Evolutionary conservation across 2,888 invertebrate species (phyloP).

Genomic region (Clistopyga incitator): DNA sequence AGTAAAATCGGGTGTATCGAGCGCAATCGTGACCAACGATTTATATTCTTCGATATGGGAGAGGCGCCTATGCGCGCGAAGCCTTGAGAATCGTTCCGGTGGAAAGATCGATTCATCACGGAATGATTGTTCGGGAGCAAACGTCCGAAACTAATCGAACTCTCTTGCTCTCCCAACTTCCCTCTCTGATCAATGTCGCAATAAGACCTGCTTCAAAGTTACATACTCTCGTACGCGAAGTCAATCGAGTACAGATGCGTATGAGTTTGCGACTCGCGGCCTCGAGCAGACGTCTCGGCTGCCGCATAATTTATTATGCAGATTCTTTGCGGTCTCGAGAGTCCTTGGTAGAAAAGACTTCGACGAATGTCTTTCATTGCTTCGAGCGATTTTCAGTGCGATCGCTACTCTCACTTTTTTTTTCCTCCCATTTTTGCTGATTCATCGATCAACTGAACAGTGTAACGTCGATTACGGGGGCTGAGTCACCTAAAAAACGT

Average conservation of each 20-base stretch:
- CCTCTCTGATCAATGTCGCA: constrained; percentile 29
- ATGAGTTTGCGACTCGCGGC: constrained; percentile 16
- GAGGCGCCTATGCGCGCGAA: constrained; percentile 26
- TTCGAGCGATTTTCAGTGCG: not conserved
- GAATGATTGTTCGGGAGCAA: constrained; percentile 73
- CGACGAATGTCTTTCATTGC: constrained; percentile 16
- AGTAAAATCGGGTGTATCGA: constrained; percentile 53
- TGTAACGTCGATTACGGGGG: no score
- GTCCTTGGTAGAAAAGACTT: constrained; percentile 43
- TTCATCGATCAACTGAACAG: constrained; percentile 12
- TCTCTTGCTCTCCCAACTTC: constrained; percentile 15
- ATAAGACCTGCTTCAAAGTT: constrained; percentile 36
- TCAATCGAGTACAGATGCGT: constrained; percentile 12
- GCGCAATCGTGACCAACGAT: constrained; percentile 59
- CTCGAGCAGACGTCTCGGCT: constrained; percentile 46
- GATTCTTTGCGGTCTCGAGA: constrained; percentile 19
- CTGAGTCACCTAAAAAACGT: no score
- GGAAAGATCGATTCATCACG: constrained; percentile 64
- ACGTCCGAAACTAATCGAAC: constrained; percentile 77
- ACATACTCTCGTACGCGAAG: constrained; percentile 9
- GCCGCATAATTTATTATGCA: constrained; percentile 54
- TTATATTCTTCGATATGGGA: constrained; percentile 53
- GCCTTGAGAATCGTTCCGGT: constrained; percentile 63
- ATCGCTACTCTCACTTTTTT: constrained; percentile 10
- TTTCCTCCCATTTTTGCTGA: constrained; percentile 21